Evolutionary conservation across 1,140 invertebrate genomes (phyloP).

Genomic region (Drosophila orosa): DNA sequence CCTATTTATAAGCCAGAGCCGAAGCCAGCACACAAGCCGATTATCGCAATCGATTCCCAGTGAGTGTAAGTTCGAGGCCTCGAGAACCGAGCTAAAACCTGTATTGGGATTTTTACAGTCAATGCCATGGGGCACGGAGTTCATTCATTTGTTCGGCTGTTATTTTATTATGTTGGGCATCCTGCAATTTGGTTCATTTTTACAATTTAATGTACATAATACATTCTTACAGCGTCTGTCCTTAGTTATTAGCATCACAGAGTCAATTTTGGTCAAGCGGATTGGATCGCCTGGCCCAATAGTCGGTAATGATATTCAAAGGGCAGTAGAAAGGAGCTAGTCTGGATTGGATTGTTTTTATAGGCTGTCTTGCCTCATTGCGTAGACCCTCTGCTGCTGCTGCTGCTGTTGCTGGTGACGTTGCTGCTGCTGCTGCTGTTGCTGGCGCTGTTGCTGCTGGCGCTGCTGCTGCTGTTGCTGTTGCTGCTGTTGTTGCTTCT

Average conservation of each 20-base stretch:
- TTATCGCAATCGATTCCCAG: constrained; percentile 5
- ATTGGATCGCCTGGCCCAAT: neutral
- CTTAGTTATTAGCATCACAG: constrained; percentile 34
- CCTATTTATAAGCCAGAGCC: constrained; percentile 22
- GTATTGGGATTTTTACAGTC: constrained; percentile 14
- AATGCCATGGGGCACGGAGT: neutral
- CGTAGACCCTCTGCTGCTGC: constrained; percentile 45
- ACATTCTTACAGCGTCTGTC: constrained; percentile 16
- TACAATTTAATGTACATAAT: constrained; percentile 35
- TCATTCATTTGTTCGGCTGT: constrained; percentile 12
- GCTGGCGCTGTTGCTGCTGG: constrained; percentile 34
- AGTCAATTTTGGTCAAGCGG: constrained; percentile 23
- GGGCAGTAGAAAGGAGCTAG: neutral
- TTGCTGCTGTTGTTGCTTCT: constrained; percentile 20
- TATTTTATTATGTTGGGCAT: constrained; percentile 29
- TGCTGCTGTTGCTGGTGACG: constrained; percentile 43
- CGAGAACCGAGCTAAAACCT: constrained; percentile 8
- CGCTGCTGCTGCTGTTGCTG: constrained; percentile 13
- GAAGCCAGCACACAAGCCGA: constrained; percentile 7
- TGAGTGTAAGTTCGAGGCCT: neutral
- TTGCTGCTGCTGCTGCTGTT: constrained; percentile 29
- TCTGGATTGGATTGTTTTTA: constrained; percentile 17
- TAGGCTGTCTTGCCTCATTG: constrained; percentile 45
- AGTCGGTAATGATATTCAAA: constrained; percentile 13
- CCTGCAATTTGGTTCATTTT: constrained; percentile 13